Percentiles rank a stretch among this genome's conserved stretches.
Conservation (phyloP, 1,140 invertebrate species). For the Trialeurodes vaporariorum region DNA sequence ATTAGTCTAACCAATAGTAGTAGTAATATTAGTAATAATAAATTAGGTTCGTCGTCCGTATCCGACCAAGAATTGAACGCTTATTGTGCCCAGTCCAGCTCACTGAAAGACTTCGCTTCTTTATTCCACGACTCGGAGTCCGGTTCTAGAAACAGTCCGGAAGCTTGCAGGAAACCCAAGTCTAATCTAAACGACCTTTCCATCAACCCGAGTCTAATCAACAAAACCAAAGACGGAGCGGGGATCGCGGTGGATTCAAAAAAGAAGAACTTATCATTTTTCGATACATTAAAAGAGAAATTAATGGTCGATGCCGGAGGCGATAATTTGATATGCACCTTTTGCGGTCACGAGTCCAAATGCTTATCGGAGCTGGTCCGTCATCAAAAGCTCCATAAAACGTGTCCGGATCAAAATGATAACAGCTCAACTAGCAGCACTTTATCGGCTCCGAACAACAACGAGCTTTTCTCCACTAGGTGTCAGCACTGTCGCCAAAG, state of each 20-base stretch:
- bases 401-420: constrained; percentile 33
- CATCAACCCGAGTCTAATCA: constrained; percentile 29
- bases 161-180: constrained; percentile 5
- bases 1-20: background rate
- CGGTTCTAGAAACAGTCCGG: constrained; percentile 25
- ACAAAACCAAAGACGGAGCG: no score
- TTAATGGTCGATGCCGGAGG: constrained; percentile 41
- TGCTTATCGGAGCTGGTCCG: constrained; percentile 67
- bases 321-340: constrained; percentile 51
- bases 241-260: constrained; percentile 36
- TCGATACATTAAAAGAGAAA: constrained; percentile 67
- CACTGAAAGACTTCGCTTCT: constrained; percentile 39
- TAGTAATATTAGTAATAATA: background rate
- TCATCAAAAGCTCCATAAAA: constrained; percentile 45
- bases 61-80: constrained; percentile 32
- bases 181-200: background rate
- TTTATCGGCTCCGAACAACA: constrained; percentile 20
- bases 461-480: constrained; percentile 31
- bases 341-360: constrained; percentile 67
- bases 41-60: background rate
- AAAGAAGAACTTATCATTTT: constrained; percentile 64
- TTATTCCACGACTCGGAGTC: constrained; percentile 37
- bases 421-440: constrained; percentile 32
- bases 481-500: constrained; percentile 73
- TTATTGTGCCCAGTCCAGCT: constrained; percentile 36